Base-by-base conservation (phyloP, 1,140 invertebrate genomes). In the Campoletis sonorensis region DNA sequence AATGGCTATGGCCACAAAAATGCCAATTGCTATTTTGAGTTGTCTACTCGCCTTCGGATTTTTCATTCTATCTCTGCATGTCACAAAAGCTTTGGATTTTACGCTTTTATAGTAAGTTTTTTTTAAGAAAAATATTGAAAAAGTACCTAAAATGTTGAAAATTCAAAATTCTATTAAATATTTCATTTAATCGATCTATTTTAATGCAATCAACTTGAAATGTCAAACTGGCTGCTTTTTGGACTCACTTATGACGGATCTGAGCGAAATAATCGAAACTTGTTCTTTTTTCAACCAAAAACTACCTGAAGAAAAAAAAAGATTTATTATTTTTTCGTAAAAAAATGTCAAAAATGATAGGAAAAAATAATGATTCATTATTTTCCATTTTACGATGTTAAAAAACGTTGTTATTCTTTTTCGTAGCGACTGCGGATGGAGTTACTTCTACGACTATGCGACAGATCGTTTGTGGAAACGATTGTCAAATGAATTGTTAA, bases 21-120 rank as follows among this genome's bases (percentile, higher is more conserved):
- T 40, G 49, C 71, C 67, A 10, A 83, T 85, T 82, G 72, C 72
- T 2, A 37, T 83, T 3, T 15, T 88, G 7, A 88, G 81, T 33
- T 88, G 81, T 27, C 71, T 71, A 5, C 73, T 84, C 18, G 61
- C 86, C 2, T 23, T 81, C 5, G 83, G 79, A 67, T 86, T 89
- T 77, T 82, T 88, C 18, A 8, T 87, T 0, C 30, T 81, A 7
- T 71, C 85, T 18, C 76, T 90, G 2, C 73, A 89, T 21, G 79
- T 88, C 4, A 87, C 87, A 10, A 84, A 73, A 77, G 72, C 87
- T 8, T 67, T 87, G 0, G 86, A 90, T 64, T 87, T 85, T 16
- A 79, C 81, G 0, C 71, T 86, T 13, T 61, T 84, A 13, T 67
- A 27, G 86, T 87, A 73, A 83, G 86, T 85, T 78, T 58, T 64